A percentile compares a stretch with the other conserved stretches of the same genome.
Conservation (phyloP, 2,797 vertebrate species). For the Paguma larvata region DNA sequence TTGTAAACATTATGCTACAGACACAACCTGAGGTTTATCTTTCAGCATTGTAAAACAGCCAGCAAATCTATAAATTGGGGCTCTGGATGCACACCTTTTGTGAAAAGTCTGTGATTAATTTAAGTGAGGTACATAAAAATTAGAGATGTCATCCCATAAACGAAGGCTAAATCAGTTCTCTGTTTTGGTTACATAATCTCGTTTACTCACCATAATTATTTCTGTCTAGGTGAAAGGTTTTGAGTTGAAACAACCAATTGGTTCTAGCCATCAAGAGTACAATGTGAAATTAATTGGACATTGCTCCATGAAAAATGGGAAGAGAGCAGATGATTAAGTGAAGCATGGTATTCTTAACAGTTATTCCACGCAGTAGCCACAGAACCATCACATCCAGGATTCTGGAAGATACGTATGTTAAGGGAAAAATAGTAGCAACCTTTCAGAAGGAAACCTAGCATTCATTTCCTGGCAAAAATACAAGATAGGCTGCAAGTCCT, state of each 20-base stretch:
- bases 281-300: slow-evolving; percentile 21
- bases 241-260: slow-evolving; percentile 56
- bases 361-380: not conserved
- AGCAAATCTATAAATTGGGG: not conserved
- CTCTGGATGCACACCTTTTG: not conserved
- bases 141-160: not conserved
- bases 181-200: slow-evolving; percentile 12
- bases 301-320: slow-evolving; percentile 22
- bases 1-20: not conserved
- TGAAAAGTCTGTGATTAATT: not conserved
- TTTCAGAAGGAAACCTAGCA: not conserved
- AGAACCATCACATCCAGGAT: not conserved
- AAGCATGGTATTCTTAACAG: not conserved
- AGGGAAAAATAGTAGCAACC: not conserved
- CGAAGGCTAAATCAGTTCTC: slow-evolving; percentile 32
- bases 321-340: not conserved
- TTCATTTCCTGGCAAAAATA: not conserved
- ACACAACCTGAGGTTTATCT: not conserved
- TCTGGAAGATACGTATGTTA: not conserved
- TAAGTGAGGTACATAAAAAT: slow-evolving; percentile 4
- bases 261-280: slow-evolving; percentile 46
- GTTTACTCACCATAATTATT: slow-evolving; percentile 54
- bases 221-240: slow-evolving; percentile 56
- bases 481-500: not conserved
- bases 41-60: not conserved